phyloP scores from a whole-genome alignment of 2,113 vertebrate genomes.

The Hippocampus zosterae region DNA sequence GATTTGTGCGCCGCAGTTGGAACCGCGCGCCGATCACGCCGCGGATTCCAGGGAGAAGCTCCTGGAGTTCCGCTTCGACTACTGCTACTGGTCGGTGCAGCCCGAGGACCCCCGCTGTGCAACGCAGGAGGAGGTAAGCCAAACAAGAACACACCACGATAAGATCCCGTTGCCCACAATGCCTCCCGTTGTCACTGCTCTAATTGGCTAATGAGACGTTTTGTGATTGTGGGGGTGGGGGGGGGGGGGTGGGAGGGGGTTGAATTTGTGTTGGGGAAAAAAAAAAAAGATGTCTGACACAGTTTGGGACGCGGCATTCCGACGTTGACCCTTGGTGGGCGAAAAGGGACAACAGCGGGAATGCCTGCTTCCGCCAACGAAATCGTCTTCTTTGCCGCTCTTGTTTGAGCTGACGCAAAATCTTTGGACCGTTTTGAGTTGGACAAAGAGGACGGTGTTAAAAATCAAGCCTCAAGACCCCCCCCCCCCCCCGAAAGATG shows the following conservation, averaged over 20 bases:
- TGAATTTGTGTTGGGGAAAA: not conserved
- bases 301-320: constrained; percentile 49
- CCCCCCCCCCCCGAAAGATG: too few species aligned
- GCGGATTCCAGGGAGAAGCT: constrained; percentile 84
- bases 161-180: constrained; percentile 46
- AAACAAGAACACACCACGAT: not conserved
- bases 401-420: not conserved
- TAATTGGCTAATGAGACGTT: constrained; percentile 48
- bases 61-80: constrained; percentile 91
- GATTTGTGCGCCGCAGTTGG: constrained; percentile 70
- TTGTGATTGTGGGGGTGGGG: constrained; percentile 43
- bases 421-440: not conserved
- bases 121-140: constrained; percentile 89
- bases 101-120: constrained; percentile 82
- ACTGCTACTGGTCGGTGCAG: constrained; percentile 96
- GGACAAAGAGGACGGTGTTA: not conserved
- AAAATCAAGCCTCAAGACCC: too few species aligned
- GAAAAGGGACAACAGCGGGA: constrained; percentile 17
- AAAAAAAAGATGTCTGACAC: not conserved
- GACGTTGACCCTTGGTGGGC: constrained; percentile 46
- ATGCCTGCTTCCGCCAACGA: not conserved
- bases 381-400: not conserved
- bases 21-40: constrained; percentile 69
- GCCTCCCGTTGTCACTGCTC: constrained; percentile 3
- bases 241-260: constrained; percentile 2